A percentile compares a stretch with the other conserved stretches of the same genome.
Conservation (phyloP, 2,888 invertebrate species). For the Euspilapteryx auroguttella region DNA sequence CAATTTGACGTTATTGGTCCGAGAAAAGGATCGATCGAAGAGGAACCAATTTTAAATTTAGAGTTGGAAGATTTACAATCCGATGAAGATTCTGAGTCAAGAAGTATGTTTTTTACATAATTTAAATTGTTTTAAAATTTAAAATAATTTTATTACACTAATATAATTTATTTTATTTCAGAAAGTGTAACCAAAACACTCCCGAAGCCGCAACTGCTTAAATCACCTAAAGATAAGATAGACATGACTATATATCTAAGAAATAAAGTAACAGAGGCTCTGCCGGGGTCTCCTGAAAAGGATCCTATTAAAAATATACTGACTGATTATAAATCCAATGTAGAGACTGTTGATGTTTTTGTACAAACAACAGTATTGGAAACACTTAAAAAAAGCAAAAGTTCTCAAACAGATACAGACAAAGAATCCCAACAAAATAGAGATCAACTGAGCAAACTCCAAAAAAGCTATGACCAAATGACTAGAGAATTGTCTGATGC, state of each 20-base stretch:
- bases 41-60: conserved; percentile 13
- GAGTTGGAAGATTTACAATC: conserved; percentile 31
- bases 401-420: conserved; percentile 27
- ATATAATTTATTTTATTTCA: no score
- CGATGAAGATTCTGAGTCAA: conserved; percentile 27
- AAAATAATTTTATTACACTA: no score
- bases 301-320: conserved; percentile 1
- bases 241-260: conserved; percentile 9
- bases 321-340: conserved; percentile 6
- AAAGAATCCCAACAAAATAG: conserved; percentile 14
- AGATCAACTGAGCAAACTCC: conserved; percentile 10
- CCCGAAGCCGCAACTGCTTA: conserved; percentile 21
- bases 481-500: conserved; percentile 32
- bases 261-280: conserved; percentile 4
- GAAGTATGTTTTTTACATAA: conserved; percentile 27
- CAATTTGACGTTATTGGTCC: conserved; percentile 8
- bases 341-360: conserved; percentile 12
- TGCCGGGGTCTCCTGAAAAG: conserved; percentile 8
- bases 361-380: conserved; percentile 22
- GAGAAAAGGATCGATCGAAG: conserved; percentile 10
- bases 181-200: conserved; percentile 34
- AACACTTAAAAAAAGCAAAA: conserved; percentile 12
- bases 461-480: conserved; percentile 16
- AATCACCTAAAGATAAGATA: conserved; percentile 10
- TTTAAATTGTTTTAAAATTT: no score